Conservation (phyloP, 2,888 invertebrate genomes). For the Anoplius nigerrimus region DNA sequence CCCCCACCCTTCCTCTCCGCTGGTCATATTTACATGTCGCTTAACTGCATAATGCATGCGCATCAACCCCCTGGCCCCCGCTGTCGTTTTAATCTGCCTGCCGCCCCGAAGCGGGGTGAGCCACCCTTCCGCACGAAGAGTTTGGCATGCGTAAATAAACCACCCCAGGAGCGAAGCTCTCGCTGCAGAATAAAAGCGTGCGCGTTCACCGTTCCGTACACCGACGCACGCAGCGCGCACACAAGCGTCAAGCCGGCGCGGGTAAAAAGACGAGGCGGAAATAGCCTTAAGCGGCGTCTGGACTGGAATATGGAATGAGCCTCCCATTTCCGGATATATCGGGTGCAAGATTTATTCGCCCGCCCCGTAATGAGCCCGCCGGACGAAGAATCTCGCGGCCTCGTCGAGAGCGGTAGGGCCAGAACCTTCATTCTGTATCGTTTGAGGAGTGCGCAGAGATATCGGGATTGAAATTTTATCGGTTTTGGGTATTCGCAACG, state of each 20-base stretch:
- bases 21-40: slow-evolving; percentile 55
- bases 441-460: too few species aligned
- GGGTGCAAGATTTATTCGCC: too few species aligned
- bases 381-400: too few species aligned
- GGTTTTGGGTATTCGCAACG: too few species aligned
- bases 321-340: too few species aligned
- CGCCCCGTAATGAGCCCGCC: too few species aligned
- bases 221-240: background rate
- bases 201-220: background rate
- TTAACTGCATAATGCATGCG: slow-evolving; percentile 58
- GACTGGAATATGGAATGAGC: too few species aligned
- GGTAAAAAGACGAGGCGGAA: background rate
- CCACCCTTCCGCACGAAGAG: slow-evolving; percentile 24
- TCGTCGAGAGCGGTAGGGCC: too few species aligned
- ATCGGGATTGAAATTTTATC: too few species aligned
- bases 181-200: slow-evolving; percentile 9
- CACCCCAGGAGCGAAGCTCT: background rate
- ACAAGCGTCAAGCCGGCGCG: too few species aligned
- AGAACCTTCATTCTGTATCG: too few species aligned
- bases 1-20: too few species aligned
- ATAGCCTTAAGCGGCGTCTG: background rate
- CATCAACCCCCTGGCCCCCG: slow-evolving; percentile 30
- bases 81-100: slow-evolving; percentile 30
- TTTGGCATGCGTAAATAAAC: slow-evolving; percentile 29
- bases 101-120: slow-evolving; percentile 4